phyloP scores from a whole-genome alignment of 2,113 vertebrate species.

The Mionectes macconnelli region DNA sequence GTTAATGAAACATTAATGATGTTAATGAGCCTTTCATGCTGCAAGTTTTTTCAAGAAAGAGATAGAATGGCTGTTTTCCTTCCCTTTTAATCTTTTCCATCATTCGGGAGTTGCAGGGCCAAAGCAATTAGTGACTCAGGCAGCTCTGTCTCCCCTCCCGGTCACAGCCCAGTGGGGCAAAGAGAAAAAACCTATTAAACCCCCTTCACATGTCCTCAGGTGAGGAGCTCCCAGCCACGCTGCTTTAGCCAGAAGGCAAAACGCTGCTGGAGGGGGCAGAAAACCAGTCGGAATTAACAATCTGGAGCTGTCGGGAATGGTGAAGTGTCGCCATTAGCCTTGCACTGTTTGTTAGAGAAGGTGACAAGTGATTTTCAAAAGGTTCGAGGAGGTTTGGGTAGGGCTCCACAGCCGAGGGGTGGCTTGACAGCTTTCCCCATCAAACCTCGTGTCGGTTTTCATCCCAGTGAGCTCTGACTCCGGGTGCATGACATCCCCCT shows the following conservation, averaged over 20 bases:
- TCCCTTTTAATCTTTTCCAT: constrained; percentile 77
- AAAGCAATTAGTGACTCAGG: constrained; percentile 73
- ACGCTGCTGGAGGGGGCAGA: constrained; percentile 4
- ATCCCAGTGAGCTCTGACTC: neutral
- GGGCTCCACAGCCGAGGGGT: neutral
- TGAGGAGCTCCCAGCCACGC: constrained; percentile 12
- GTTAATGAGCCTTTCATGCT: constrained; percentile 78
- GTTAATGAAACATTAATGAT: constrained; percentile 84
- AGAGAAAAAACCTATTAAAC: constrained; percentile 68
- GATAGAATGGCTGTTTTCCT: constrained; percentile 82
- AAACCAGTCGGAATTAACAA: constrained; percentile 67
- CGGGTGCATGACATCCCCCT: neutral
- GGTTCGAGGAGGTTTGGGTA: neutral
- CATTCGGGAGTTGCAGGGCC: constrained; percentile 75
- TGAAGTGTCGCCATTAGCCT: neutral
- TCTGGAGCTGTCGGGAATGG: constrained; percentile 64
- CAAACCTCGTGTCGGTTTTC: neutral
- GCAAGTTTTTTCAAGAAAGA: constrained; percentile 77
- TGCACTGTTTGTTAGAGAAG: neutral
- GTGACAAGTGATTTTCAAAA: neutral
- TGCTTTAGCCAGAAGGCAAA: constrained; percentile 62
- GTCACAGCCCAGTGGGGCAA: constrained; percentile 77
- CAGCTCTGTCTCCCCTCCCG: constrained; percentile 54
- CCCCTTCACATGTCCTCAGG: constrained; percentile 60
- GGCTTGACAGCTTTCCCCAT: neutral